A percentile compares a stretch with the other conserved stretches of the same genome.
Evolutionary conservation across 2,888 invertebrate species (phyloP).

Genomic region (Andrena marginata): DNA sequence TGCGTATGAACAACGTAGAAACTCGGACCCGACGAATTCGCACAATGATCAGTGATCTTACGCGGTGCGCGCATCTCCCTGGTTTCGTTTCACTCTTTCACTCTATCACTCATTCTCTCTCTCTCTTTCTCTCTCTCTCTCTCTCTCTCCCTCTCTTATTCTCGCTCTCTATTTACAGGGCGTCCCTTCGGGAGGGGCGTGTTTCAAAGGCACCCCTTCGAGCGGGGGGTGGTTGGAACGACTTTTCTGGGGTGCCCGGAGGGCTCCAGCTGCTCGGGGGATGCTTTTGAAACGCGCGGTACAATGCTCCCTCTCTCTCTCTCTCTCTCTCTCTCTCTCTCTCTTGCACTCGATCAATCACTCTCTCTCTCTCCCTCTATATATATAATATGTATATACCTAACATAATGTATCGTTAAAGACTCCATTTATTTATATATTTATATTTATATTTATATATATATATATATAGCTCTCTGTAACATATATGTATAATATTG

Average conservation of each 20-base stretch:
- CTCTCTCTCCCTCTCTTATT: neutral
- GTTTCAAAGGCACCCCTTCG: constrained; percentile 47
- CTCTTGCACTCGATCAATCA: constrained; percentile 15
- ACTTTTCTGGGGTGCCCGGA: constrained; percentile 25
- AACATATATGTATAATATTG: constrained; percentile 82
- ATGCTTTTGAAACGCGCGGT: constrained; percentile 69
- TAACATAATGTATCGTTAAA: constrained; percentile 75
- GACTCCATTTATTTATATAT: constrained; percentile 79
- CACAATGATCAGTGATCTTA: constrained; percentile 66
- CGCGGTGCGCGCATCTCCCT: constrained; percentile 46
- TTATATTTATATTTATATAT: constrained; percentile 70
- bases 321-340: neutral
- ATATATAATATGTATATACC: constrained; percentile 70
- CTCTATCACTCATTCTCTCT: neutral
- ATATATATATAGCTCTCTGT: constrained; percentile 78
- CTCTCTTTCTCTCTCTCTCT: neutral
- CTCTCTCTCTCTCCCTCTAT: constrained; percentile 50
- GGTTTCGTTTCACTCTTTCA: constrained; percentile 14
- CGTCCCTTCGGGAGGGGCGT: constrained; percentile 32
- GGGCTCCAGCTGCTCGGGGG: constrained; percentile 17
- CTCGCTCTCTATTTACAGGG: constrained; percentile 53
- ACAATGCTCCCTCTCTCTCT: constrained; percentile 53
- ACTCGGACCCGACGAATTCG: constrained; percentile 33
- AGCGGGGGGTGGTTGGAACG: neutral
- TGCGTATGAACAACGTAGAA: constrained; percentile 19